Percentiles rank a stretch among this genome's conserved stretches.
Conservation (phyloP, 2,797 vertebrate species). For the Notolabrus celidotus region DNA sequence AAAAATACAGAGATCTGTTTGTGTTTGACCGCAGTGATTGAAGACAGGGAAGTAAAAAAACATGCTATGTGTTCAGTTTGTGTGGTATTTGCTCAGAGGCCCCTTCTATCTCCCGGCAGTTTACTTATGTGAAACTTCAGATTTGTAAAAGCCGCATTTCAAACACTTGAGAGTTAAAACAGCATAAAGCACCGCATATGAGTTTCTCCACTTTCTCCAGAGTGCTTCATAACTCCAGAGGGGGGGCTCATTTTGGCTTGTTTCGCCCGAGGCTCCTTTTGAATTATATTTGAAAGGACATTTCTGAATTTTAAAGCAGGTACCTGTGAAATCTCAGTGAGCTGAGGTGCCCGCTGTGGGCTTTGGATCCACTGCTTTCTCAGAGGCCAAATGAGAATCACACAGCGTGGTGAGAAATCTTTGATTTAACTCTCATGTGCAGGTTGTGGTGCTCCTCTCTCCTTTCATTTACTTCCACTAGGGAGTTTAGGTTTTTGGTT, state of each 20-base stretch:
- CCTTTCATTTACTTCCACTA: no score
- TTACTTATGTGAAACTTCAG: not conserved
- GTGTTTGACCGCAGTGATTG: not conserved
- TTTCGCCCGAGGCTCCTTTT: not conserved
- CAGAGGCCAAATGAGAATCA: not conserved
- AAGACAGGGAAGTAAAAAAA: not conserved
- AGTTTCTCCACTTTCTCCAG: not conserved
- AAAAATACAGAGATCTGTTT: slow-evolving; percentile 1
- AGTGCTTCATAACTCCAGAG: not conserved
- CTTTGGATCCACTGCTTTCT: not conserved
- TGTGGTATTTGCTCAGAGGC: not conserved
- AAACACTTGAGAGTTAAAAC: not conserved
- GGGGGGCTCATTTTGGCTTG: not conserved
- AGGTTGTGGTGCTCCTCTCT: not conserved
- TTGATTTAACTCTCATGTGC: not conserved
- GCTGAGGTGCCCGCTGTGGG: not conserved
- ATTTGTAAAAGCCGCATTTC: not conserved
- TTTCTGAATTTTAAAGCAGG: not conserved
- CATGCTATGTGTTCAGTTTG: no score
- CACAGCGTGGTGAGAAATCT: not conserved
- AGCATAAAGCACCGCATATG: not conserved
- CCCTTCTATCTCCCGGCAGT: not conserved
- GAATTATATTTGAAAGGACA: not conserved
- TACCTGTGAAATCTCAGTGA: not conserved
- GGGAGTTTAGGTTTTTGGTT: not conserved